Base-by-base conservation (phyloP, 2,888 invertebrate genomes). In the Mythimna lalbum region DNA sequence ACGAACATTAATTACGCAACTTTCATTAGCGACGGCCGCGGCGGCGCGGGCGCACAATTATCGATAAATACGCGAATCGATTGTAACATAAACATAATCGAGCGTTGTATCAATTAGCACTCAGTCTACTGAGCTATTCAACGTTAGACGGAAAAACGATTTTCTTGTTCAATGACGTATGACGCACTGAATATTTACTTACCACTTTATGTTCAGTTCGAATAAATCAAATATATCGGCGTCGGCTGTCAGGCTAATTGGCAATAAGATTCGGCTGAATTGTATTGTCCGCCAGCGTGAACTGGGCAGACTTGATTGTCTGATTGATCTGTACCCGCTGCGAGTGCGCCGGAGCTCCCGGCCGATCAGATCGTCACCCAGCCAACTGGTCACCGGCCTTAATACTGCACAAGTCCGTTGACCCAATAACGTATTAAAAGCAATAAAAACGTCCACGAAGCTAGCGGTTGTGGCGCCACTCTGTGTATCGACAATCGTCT, bases 391-490 rank as follows among this genome's bases (percentile, higher is more conserved):
- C 78, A 69, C 64, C 56, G 78, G 81, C 78, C 78, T 81, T 63
- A 79, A 81, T 77, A 68, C 47, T 53, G 59, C 63, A 73, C 63
- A 47, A 77, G 88, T 82, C 77, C 89, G 70, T 87, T 88, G 86
- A 89, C 88, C 88, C 86, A 87, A 82, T 87, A 83, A 80, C 70
- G 76, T 73, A 80, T 79, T 76, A 75, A 76, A 80, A 80, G 52
- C 52, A 55, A 73, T 69, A 68, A 80, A 76, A 80, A 79, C 68
- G 33, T 62, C 71, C 76, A 65, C 71, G 69, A 61, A 78, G 50
- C 60, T 83, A 85, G 87, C 86, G 85, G 83, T 83, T 78, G 69
- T 80, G 86, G 85, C 88, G 85, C 84, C 87, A 85, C 84, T 82
- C 69, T 67, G 31, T 27, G 65, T 77, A 79, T 80, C 56, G 63